Evolutionary conservation across 2,888 invertebrate genomes (phyloP), one percentile per base, ranked within the genome.

Genomic region (Macroteleia sp.): DNA sequence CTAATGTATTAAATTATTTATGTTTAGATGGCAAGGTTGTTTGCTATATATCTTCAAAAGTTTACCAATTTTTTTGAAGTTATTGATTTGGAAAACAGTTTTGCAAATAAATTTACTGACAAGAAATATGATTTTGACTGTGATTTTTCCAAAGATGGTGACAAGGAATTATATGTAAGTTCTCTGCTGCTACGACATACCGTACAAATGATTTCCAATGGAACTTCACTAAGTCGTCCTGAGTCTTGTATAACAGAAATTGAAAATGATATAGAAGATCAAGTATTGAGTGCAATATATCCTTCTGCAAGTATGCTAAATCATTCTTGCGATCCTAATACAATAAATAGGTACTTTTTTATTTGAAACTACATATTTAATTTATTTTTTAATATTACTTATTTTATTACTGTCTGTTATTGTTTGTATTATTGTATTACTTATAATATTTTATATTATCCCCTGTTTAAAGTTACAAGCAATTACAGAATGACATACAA

Each of bases 231-330:
- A 77, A 87, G 83, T 82, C 88, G 76, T 56, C 67, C 81, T 56
- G 46, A 67, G 12, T 78, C 81, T 22, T 81, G 81, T 9, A 56
- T 81, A 66, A 79, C 80, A 12, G 82, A 84, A 54, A 78, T 88
- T 19, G 74, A 77, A 42, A 82, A 83, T 44, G 83, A 85, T 25
- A 79, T 87, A 56, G 92, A 93, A 79, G 88, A 89, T n/a, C 92
- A 93, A 82, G 91, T 94, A 56, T 97, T 96, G 0, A 95, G 97
- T 1, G 97, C 95, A 0, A 96, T 98, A 86, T 97, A 96, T 89
- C 96, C 97, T 0, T 95, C 96, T 0, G 94, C 96, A 0, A 96
- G 97, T 84, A 94, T 98, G 92, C 96, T 98, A 94, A 99, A 98
- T 91, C 98, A 99, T 92, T 96, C 97, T 0, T 98, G 98, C 89